Evolutionary conservation across 2,888 invertebrate genomes (phyloP), one percentile per base, ranked within the genome.

Genomic region (Xylophagus ater): DNA sequence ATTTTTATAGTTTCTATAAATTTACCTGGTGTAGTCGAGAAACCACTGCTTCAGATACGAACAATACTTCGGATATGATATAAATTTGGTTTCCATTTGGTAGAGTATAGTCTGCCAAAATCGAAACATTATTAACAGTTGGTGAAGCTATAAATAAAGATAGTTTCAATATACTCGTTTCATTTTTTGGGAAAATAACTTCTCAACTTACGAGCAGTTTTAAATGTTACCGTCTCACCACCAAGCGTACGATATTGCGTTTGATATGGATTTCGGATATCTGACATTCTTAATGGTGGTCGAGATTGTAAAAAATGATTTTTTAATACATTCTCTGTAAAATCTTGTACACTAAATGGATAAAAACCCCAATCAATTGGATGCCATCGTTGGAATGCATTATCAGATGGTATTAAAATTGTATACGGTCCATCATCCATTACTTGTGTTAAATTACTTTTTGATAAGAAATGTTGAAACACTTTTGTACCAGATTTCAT

Each of bases 301-400:
- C 71, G 68, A 40, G 71, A 72, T 52, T 68, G 68, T 34, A 76
- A 60, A 54, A 76, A 74, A 53, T 76, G 76, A 58, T 75, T 76
- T 47, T 71, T 65, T 50, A 76, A 68, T 39, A 75, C 66, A 52
- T 65, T 70, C 53, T 74, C 74, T 10, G 75, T 74, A 55, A 76
- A 76, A 52, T 76, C 74, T 25, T 73, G 72, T 34, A 76, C 76
- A 50, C 74, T 73, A 55, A 77, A 77, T 4, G 76, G 76, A 58
- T 76, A 76, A 62, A 77, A 77, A 31, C 76, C 77, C 76, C 76
- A 76, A 57, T 76, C 76, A 49, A 76, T 76, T 39, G 77, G 76
- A 58, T 76, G 76, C 75, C 76, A 76, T 45, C 74, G 62, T 54
- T 76, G 76, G 54, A 77, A 76, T 42, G 76, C 76, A 55, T 72